phyloP scores from a whole-genome alignment of 2,888 invertebrate species.

The Leucophora obtusa region DNA sequence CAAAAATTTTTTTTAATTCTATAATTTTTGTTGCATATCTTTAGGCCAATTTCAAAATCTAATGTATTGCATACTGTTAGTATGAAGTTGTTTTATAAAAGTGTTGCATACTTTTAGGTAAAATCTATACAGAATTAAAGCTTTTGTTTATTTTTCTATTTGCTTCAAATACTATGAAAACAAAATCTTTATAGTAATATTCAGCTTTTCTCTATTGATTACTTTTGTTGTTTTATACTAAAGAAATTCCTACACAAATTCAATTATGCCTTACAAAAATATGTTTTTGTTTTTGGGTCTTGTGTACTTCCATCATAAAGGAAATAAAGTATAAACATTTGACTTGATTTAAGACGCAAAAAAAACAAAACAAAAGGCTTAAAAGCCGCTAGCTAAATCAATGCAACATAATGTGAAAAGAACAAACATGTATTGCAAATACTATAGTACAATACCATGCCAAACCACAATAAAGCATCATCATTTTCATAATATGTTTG shows the following conservation, averaged over 20 bases:
- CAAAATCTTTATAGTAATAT: not conserved
- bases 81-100: not conserved
- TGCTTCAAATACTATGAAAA: no score
- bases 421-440: slow-evolving; percentile 19
- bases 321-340: slow-evolving; percentile 44
- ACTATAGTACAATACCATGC: slow-evolving; percentile 29
- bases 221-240: not conserved
- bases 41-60: not conserved
- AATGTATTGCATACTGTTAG: no score
- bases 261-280: slow-evolving; percentile 26
- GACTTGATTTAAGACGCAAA: slow-evolving; percentile 48
- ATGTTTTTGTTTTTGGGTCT: slow-evolving; percentile 16
- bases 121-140: not conserved
- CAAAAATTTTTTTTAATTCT: not conserved
- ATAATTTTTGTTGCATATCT: not conserved
- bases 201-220: not conserved
- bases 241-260: slow-evolving; percentile 23
- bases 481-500: slow-evolving; percentile 21
- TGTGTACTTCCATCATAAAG: slow-evolving; percentile 23
- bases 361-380: slow-evolving; percentile 30
- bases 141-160: not conserved
- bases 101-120: not conserved
- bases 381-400: slow-evolving; percentile 56
- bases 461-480: slow-evolving; percentile 50
- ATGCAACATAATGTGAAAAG: slow-evolving; percentile 42